Conservation (phyloP, 2,888 invertebrate species). For the Drosophila mimetica region DNA sequence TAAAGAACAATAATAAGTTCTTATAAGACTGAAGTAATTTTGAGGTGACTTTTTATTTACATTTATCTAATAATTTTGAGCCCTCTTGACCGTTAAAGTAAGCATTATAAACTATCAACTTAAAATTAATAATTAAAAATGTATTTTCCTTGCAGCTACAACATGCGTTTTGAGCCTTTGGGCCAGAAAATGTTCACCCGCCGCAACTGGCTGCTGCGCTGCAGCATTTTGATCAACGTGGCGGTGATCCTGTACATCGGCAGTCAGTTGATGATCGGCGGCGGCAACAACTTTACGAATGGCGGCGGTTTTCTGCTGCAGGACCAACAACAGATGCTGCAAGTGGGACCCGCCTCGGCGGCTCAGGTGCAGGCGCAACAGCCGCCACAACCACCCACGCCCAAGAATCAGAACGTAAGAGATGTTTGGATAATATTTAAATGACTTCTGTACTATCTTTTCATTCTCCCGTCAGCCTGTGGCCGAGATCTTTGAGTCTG, state of each 20-base stretch:
- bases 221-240: constrained; percentile 90
- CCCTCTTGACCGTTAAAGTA: too few relatives aligned
- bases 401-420: constrained; percentile 68
- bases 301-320: constrained; percentile 82
- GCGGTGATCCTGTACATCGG: constrained; percentile 90
- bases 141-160: constrained; percentile 56
- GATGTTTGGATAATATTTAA: not conserved
- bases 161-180: constrained; percentile 81
- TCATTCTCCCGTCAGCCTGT: constrained; percentile 43
- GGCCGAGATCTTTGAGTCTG: constrained; percentile 48
- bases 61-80: too few relatives aligned
- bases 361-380: constrained; percentile 44
- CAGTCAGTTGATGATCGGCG: constrained; percentile 86
- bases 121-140: too few relatives aligned
- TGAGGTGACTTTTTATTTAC: too few relatives aligned
- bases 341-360: constrained; percentile 46
- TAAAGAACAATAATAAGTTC: too few relatives aligned
- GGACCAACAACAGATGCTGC: constrained; percentile 75
- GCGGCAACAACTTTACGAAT: constrained; percentile 82
- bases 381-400: constrained; percentile 60
- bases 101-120: too few relatives aligned
- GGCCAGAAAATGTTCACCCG: constrained; percentile 85
- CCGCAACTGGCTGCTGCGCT: constrained; percentile 90
- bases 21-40: too few relatives aligned
- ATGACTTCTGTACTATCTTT: too few relatives aligned